A percentile compares a stretch with the other conserved stretches of the same genome.
phyloP scores from a whole-genome alignment of 2,888 invertebrate species.

The Pecten maximus region DNA sequence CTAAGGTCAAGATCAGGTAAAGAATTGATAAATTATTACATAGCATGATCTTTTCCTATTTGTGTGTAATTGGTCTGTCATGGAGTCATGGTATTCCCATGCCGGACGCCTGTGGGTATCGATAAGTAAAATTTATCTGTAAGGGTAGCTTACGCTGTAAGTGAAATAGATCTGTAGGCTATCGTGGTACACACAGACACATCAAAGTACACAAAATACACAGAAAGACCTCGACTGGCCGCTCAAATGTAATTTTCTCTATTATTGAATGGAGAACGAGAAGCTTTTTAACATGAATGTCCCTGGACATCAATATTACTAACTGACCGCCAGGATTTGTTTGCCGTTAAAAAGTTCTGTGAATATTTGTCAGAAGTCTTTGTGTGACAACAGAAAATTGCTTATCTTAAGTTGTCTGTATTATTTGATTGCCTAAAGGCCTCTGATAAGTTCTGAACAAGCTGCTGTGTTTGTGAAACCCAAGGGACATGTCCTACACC shows the following conservation, averaged over 20 bases:
- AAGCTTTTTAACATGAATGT: not conserved
- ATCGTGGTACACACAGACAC: not conserved
- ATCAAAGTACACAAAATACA: conserved; percentile 9
- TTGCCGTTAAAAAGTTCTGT: not conserved
- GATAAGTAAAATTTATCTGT: no score
- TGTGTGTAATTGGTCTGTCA: not conserved
- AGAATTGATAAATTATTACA: not conserved
- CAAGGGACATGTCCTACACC: not conserved
- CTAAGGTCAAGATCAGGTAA: no score
- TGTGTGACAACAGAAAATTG: not conserved
- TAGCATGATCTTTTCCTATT: not conserved
- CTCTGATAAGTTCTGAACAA: not conserved
- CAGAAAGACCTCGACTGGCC: not conserved
- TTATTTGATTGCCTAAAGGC: not conserved
- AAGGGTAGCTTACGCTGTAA: not conserved
- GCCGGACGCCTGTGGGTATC: not conserved
- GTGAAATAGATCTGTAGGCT: not conserved
- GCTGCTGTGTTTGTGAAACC: not conserved
- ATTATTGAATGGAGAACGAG: not conserved
- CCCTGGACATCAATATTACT: conserved; percentile 11
- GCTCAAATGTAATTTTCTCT: not conserved
- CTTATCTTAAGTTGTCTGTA: not conserved
- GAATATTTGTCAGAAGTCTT: not conserved
- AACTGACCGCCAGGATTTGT: conserved; percentile 22
- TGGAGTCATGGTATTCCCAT: not conserved